Evolutionary conservation across 2,113 vertebrate species (phyloP).

Genomic region (Coptodon bakossiorum): DNA sequence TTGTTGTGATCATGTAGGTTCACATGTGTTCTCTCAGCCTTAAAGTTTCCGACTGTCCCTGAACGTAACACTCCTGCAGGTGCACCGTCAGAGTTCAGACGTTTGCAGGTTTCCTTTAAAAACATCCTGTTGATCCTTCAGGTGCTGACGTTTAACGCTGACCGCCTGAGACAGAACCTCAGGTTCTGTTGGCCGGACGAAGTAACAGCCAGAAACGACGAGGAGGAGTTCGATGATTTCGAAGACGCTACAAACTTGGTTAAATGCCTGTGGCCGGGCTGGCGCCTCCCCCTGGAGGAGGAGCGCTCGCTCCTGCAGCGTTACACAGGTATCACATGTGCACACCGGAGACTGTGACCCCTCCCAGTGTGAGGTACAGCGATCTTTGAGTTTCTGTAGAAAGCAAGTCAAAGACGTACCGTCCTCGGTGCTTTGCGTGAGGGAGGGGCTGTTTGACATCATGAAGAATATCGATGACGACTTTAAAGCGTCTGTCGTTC

Average conservation of each 20-base stretch:
- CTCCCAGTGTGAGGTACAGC: background rate
- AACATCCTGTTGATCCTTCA: background rate
- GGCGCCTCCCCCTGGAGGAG: background rate
- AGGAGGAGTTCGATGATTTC: background rate
- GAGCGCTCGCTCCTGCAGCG: background rate
- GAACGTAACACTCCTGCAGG: background rate
- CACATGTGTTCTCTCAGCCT: background rate
- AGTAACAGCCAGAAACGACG: background rate
- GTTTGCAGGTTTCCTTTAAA: background rate
- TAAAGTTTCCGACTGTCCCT: accelerated
- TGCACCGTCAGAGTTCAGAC: background rate
- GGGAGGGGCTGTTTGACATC: background rate
- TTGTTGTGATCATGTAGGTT: background rate
- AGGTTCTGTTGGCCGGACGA: background rate
- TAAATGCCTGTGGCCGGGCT: background rate
- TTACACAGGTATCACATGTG: background rate
- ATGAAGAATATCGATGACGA: background rate
- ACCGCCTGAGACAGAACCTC: background rate
- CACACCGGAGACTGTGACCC: background rate
- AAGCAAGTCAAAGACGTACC: background rate
- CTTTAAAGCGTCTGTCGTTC: background rate
- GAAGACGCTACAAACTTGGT: background rate
- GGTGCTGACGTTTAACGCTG: background rate
- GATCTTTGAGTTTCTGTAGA: background rate
- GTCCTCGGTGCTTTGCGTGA: background rate